Base-by-base conservation (phyloP, 2,888 invertebrate genomes). In the Hypselothyrea guttata region DNA sequence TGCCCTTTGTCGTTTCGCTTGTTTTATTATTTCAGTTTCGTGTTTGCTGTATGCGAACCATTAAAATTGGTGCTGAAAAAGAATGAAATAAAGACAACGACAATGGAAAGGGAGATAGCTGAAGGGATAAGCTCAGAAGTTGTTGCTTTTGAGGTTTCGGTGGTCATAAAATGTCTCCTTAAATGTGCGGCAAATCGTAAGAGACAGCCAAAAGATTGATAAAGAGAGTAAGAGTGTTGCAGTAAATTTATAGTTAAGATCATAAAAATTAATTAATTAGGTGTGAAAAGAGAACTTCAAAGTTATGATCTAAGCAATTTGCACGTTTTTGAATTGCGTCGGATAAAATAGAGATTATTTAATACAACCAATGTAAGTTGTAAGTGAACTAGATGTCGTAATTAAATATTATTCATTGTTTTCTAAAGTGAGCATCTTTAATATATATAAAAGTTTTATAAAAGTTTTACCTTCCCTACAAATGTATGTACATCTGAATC, bases 171-270 rank as follows among this genome's bases (percentile, higher is more conserved):
- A 38, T 30, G n/a, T 8, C 31, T 35, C 56, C 56, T 77, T 74
- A 71, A 77, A 77, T 71, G 68, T 70, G 52, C 52, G 58, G 18
- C 44, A 56, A 65, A 57, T 49, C 61, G 58, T n/a, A 52, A 4
- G 2, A 22, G 48, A 47, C 53, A 46, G 55, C 42, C 27, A 40
- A 30, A 53, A 59, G n/a, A n/a, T n/a, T n/a, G n/a, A n/a, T n/a
- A n/a, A n/a, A n/a, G n/a, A n/a, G n/a, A n/a, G n/a, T n/a, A 46
- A 34, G 57, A 52, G 53, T 47, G 41, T 52, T 56, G 59, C 52
- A 51, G 27, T 46, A 38, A 55, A 61, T 59, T 67, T 61, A 71
- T 55, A 59, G 66, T 63, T 60, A 33, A 59, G 57, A 47, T 63
- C 46, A 63, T 67, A 53, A 54, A 60, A 77, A 67, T 59, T 55